Base-by-base conservation (phyloP, 2,113 vertebrate species). In the Ceyx cyanopectus region DNA sequence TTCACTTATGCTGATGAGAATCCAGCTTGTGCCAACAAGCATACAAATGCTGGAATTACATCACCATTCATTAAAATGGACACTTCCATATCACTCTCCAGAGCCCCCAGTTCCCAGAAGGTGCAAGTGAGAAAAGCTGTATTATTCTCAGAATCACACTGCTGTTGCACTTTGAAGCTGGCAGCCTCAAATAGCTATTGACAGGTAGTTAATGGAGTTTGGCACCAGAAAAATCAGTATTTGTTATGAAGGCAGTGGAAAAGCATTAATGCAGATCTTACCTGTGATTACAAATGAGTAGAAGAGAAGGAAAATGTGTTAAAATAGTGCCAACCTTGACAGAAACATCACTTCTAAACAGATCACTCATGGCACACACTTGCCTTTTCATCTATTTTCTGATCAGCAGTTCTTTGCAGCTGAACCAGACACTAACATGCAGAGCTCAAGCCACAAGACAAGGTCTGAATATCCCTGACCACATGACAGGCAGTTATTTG, bases 401-500 rank as follows among this genome's bases (percentile, higher is more conserved):
- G n/a, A 67, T 76, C 60, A 69, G 32, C 37, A 11, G 19, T 82
- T 80, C 50, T 30, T 53, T 57, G 34, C 75, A 54, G 26, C 63
- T 77, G 54, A 65, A 24, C 27, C 34, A 85, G 14, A 65, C 54
- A 53, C 6, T 37, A 74, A 5, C 37, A 24, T 1, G 9, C 14
- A 85, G 58, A 53, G 23, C 17, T 73, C 21, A 14, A 2, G 27
- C 72, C 4, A 2, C 46, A 82, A 77, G 43, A 70, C 17, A 86
- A 51, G 24, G 29, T 2, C 11, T 16, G 53, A 87, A 80, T 16
- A 72, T 19, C 8, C 4, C 40, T 20, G 34, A n/a, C 34, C 2
- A 2, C 54, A 21, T 0, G 0, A 72, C 17, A 81, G 40, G 3
- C 65, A 84, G 57, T 58, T 82, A 77, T 62, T 62, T 0, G 0